phyloP scores from a whole-genome alignment of 2,113 vertebrate genomes.

The Lycocorax pyrrhopterus region DNA sequence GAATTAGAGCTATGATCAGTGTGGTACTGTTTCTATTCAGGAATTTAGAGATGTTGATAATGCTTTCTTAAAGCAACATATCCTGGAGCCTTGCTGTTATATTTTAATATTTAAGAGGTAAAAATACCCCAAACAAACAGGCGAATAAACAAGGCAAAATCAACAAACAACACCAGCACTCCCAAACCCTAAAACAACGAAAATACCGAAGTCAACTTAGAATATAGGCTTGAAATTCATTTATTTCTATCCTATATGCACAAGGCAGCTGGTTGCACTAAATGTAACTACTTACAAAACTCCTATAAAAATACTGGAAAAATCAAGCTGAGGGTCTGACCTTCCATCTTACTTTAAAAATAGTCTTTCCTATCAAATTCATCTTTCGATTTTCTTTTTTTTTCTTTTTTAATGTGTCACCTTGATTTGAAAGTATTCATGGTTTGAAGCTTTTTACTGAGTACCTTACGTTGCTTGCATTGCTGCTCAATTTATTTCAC shows the following conservation, averaged over 20 bases:
- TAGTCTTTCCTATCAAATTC: neutral
- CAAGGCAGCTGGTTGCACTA: neutral
- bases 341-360: neutral
- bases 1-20: neutral
- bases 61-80: neutral
- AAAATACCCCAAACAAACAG: neutral
- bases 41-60: neutral
- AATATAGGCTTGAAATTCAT: neutral
- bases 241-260: neutral
- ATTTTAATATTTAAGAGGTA: neutral
- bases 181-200: rapidly evolving
- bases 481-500: neutral
- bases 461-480: neutral
- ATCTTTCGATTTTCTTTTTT: neutral
- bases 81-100: neutral
- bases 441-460: neutral
- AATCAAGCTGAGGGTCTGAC: neutral
- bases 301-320: neutral
- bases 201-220: neutral
- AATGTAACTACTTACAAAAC: neutral
- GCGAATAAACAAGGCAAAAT: neutral
- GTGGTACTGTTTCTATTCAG: neutral
- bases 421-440: neutral
- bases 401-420: neutral
- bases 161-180: neutral